Conservation (phyloP, 2,888 invertebrate genomes). For the Rhingia rostrata region DNA sequence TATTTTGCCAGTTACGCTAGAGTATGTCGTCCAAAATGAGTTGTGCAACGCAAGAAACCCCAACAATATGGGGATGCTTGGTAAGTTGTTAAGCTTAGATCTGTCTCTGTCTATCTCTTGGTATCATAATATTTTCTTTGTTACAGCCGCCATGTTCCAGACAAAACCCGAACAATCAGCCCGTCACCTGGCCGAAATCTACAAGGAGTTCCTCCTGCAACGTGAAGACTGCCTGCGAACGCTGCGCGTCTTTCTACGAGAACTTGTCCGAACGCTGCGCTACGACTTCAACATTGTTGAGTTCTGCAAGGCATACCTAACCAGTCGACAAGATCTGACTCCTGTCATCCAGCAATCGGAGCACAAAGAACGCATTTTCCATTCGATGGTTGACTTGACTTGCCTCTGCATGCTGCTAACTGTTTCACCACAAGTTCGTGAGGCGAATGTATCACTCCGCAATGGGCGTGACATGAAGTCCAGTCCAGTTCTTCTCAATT, state of each 20-base stretch:
- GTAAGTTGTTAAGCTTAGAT: slow-evolving; percentile 75
- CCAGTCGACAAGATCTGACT: slow-evolving; percentile 85
- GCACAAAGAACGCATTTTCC: slow-evolving; percentile 92
- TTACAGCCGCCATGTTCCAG: slow-evolving; percentile 91
- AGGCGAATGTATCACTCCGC: slow-evolving; percentile 85
- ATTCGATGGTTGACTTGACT: slow-evolving; percentile 92
- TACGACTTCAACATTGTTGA: slow-evolving; percentile 91
- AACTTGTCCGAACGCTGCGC: slow-evolving; percentile 92
- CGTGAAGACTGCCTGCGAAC: slow-evolving; percentile 96
- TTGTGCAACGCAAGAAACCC: slow-evolving; percentile 95
- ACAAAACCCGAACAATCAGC: slow-evolving; percentile 92
- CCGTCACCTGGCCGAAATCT: slow-evolving; percentile 92
- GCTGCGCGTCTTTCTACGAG: slow-evolving; percentile 92
- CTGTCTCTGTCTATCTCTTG: neutral
- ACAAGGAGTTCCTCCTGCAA: slow-evolving; percentile 92
- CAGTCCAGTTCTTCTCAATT: slow-evolving; percentile 79
- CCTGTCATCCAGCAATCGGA: slow-evolving; percentile 86
- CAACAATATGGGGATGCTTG: slow-evolving; percentile 95
- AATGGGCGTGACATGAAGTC: slow-evolving; percentile 84
- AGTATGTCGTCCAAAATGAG: slow-evolving; percentile 97
- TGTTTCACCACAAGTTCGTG: slow-evolving; percentile 88
- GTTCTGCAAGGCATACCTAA: slow-evolving; percentile 91
- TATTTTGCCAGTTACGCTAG: slow-evolving; percentile 92
- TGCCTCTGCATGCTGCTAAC: slow-evolving; percentile 93
- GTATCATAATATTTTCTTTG: neutral